Base-by-base conservation (phyloP, 2,888 invertebrate species). In the Hypsopygia costalis region DNA sequence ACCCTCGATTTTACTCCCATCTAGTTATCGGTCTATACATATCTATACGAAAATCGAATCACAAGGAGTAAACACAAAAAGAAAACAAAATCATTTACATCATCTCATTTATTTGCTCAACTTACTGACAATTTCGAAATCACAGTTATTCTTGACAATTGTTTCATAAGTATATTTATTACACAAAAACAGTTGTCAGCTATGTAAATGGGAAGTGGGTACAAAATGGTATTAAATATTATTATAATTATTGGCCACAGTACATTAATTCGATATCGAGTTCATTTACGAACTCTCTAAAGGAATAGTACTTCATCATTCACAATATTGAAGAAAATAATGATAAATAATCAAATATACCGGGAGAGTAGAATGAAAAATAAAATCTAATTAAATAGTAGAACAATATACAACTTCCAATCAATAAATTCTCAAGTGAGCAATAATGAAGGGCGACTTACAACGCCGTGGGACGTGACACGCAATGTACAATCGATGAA, bases 121-220 rank as follows among this genome's bases (percentile, higher is more conserved):
- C 86, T 88, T 88, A 88, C 80, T 85, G 87, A 86, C 87, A 88
- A 87, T 87, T 87, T 87, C 79, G 87, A 87, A 88, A 88, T 88
- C 88, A 88, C 88, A 87, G 88, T 87, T 87, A 79, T 78, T 81
- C 81, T 86, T 83, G 86, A 87, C 86, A 83, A 72, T 79, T 81
- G 73, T 69, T 75, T 71, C 72, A 81, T 83, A 82, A 82, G 68
- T 81, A 73, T 77, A 77, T 38, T 62, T 71, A 80, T 80, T 81
- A 83, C 81, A 80, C 62, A 64, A 68, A 67, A 80, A 79, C 83
- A 77, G 67, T 67, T 70, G 77, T 70, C 81, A 67, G 75, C 77
- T 81, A 82, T 80, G 69, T 82, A 79, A 80, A 83, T 69, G 81
- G 83, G 81, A 71, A 81, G 73, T 76, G 87, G 86, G 88, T 88